Percentiles rank a stretch among this genome's conserved stretches.
These are phyloP conservation scores for Sepiola atlantica DNA, from an alignment of 2,888 invertebrate genomes.

Conservation along the genomic window DNA sequence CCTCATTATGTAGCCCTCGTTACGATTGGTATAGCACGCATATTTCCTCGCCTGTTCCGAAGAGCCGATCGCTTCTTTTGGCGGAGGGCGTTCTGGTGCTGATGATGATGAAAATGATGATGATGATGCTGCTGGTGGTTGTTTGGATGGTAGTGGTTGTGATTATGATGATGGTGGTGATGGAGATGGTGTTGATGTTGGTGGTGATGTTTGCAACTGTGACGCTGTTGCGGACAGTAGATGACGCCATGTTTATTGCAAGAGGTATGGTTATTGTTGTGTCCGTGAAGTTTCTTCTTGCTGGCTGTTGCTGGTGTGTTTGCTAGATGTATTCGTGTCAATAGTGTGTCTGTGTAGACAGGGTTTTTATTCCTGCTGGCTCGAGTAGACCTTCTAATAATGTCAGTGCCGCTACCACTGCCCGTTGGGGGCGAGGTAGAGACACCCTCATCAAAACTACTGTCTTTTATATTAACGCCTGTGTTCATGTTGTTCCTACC, in stretches of 20 bases:
- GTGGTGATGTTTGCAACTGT: neutral
- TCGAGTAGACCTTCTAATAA: neutral
- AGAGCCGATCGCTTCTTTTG: neutral
- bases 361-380: neutral
- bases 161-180: neutral
- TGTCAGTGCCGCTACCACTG: neutral
- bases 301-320: neutral
- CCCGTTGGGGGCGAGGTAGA: neutral
- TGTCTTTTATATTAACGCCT: neutral
- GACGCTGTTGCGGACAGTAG: neutral
- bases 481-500: neutral
- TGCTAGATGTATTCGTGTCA: neutral
- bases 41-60: neutral
- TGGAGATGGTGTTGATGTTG: neutral
- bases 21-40: neutral
- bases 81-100: neutral
- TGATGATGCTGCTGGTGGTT: neutral
- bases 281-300: neutral
- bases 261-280: neutral
- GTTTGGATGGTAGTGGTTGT: neutral
- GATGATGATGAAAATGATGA: neutral
- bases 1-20: neutral
- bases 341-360: neutral
- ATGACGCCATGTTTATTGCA: conserved; percentile 20
- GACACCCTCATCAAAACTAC: neutral